Conservation (phyloP, 2,888 invertebrate genomes). For the Ophioninae sp. region DNA sequence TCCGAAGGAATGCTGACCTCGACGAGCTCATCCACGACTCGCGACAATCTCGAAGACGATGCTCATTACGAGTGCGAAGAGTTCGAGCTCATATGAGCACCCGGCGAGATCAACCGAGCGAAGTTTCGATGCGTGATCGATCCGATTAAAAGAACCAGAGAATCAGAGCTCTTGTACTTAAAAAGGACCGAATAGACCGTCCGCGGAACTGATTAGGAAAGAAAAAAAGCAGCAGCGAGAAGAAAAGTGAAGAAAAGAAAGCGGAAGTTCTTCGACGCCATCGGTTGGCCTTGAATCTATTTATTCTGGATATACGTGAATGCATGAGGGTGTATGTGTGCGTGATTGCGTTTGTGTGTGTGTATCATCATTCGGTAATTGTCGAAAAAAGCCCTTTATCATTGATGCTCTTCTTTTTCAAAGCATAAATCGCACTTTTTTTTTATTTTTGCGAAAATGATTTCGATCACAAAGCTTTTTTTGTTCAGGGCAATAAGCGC, state of each 20-base stretch:
- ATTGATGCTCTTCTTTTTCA: not conserved
- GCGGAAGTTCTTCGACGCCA: constrained; percentile 43
- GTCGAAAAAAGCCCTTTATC: constrained; percentile 1
- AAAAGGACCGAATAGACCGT: constrained; percentile 55
- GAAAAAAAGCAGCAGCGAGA: not conserved
- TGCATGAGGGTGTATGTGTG: constrained; percentile 1
- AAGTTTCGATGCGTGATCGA: not conserved
- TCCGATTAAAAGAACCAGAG: constrained; percentile 15
- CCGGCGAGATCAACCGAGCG: not conserved
- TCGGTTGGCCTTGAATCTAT: constrained; percentile 52
- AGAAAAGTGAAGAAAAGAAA: constrained; percentile 8
- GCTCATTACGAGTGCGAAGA: constrained; percentile 76
- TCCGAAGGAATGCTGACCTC: constrained; percentile 69
- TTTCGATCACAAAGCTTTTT: constrained; percentile 38
- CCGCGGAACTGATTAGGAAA: constrained; percentile 55
- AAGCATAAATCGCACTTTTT: not conserved
- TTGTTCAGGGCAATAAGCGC: constrained; percentile 28
- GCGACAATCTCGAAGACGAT: constrained; percentile 73
- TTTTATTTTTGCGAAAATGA: constrained; percentile 10
- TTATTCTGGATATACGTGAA: constrained; percentile 44
- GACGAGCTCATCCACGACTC: constrained; percentile 63
- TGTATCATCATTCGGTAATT: constrained; percentile 5
- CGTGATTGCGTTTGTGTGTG: not conserved
- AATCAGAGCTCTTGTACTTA: constrained; percentile 69
- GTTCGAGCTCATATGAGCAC: constrained; percentile 73